Conservation (phyloP, 2,888 invertebrate species). For the Monoplex corrugatus region DNA sequence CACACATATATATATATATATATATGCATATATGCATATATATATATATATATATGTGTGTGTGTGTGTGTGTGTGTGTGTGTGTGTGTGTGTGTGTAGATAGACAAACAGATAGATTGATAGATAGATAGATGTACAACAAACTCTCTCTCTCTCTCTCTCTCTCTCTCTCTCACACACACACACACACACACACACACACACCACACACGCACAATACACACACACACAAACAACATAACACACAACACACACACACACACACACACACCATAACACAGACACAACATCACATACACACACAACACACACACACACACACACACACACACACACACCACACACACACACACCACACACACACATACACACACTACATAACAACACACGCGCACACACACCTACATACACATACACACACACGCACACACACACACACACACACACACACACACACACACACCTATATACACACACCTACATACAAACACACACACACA, state of each 20-base stretch:
- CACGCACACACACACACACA: constrained; percentile 22
- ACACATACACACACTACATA: no score
- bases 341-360: no score
- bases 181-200: background rate
- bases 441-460: background rate
- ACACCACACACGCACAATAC: background rate
- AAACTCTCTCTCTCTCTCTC: no score
- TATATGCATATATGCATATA: background rate
- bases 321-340: no score
- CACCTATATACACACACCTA: no score
- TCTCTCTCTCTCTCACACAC: no score
- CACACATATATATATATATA: background rate
- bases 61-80: no score
- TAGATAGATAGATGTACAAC: no score
- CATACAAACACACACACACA: background rate
- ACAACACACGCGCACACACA: background rate
- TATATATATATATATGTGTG: no score
- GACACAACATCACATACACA: background rate
- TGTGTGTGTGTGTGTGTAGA: no score
- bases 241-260: background rate
- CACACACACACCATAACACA: background rate
- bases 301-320: background rate
- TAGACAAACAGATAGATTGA: no score
- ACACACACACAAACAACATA: background rate
- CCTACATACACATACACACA: background rate